Evolutionary conservation across 1,140 invertebrate species (phyloP).

Genomic region (Penaeus japonicus): DNA sequence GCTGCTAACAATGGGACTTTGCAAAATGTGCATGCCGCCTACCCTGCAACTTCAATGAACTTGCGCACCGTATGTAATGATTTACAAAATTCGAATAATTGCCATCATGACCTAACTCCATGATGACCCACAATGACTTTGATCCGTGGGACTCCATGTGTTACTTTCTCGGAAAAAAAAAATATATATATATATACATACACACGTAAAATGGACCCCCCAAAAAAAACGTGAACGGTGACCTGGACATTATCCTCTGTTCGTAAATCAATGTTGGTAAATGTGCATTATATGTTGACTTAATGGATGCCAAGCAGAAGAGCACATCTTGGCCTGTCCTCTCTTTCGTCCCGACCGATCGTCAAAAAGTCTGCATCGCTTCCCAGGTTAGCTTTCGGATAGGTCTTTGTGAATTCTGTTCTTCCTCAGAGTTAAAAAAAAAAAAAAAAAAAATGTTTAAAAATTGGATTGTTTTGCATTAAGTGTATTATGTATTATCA

Average conservation of each 20-base stretch:
- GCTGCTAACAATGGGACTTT: constrained; percentile 45
- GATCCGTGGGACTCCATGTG: constrained; percentile 39
- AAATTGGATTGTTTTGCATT: too few relatives aligned
- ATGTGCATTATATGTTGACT: constrained; percentile 38
- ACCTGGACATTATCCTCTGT: constrained; percentile 21
- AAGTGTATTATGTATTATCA: too few relatives aligned
- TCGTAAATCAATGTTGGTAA: constrained; percentile 36
- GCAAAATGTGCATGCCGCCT: constrained; percentile 35
- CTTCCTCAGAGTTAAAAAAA: neutral
- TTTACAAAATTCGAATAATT: constrained; percentile 35
- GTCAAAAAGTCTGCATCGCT: constrained; percentile 52
- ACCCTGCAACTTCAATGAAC: constrained; percentile 43
- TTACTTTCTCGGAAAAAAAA: constrained; percentile 12
- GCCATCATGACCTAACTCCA: neutral
- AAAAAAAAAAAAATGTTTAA: neutral
- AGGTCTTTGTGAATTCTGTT: neutral
- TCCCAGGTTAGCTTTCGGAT: constrained; percentile 44
- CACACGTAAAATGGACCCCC: neutral
- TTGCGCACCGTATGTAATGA: constrained; percentile 23
- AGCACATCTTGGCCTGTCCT: constrained; percentile 58
- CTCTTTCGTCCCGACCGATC: constrained; percentile 49
- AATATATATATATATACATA: neutral
- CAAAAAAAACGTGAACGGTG: constrained; percentile 31
- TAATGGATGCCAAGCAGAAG: constrained; percentile 51
- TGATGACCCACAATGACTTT: constrained; percentile 32